Percentiles rank a stretch among this genome's conserved stretches.
Conservation (phyloP, 1,140 invertebrate species). For the Formica selysi region DNA sequence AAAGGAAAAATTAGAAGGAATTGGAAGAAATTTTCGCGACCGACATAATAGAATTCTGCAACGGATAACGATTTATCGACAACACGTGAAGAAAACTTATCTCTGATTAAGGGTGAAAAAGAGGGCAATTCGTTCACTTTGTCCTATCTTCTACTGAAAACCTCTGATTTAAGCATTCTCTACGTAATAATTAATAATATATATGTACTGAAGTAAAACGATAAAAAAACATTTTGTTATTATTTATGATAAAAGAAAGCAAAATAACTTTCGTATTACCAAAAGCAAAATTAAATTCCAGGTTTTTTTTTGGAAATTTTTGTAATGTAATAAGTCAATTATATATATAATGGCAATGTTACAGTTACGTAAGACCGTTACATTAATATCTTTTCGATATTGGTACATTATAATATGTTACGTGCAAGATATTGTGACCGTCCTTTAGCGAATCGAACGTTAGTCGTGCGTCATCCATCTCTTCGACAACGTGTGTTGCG, state of each 20-base stretch:
- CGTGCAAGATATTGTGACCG: slow-evolving; percentile 51
- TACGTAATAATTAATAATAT: slow-evolving; percentile 18
- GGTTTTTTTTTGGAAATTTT: no score
- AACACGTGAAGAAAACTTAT: not conserved
- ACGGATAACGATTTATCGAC: slow-evolving; percentile 3
- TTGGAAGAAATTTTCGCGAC: not conserved
- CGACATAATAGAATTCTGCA: slow-evolving; percentile 3
- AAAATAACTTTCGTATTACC: not conserved
- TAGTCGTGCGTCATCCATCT: slow-evolving; percentile 67
- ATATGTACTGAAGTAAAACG: not conserved
- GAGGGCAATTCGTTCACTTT: no score
- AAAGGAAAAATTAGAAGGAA: not conserved
- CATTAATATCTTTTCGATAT: not conserved
- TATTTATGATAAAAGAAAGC: not conserved
- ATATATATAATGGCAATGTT: not conserved
- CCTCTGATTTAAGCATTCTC: not conserved
- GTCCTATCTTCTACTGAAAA: not conserved
- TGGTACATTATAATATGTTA: not conserved
- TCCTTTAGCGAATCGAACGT: slow-evolving; percentile 58
- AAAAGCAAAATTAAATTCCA: not conserved
- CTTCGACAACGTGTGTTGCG: slow-evolving; percentile 55
- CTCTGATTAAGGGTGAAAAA: not conserved
- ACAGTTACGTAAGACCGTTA: not conserved
- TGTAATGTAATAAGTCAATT: not conserved
- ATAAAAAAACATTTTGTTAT: not conserved